A percentile compares a stretch with the other conserved stretches of the same genome.
phyloP scores from a whole-genome alignment of 2,888 invertebrate genomes.

The Dendrolimus pini region DNA sequence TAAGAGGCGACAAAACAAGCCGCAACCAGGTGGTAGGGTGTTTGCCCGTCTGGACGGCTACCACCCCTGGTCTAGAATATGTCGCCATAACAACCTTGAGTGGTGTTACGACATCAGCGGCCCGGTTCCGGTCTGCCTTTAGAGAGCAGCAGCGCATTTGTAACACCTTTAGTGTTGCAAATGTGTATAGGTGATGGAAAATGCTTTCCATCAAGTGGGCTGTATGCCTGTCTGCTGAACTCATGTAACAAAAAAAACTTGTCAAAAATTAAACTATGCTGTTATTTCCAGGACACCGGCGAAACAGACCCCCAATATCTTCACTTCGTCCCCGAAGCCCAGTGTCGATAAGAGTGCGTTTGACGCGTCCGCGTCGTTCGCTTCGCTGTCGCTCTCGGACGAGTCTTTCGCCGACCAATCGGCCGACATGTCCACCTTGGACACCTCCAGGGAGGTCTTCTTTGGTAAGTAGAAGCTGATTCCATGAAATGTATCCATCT shows the following conservation, averaged over 20 bases:
- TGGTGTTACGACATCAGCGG: too few species aligned
- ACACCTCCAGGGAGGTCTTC: conserved; percentile 47
- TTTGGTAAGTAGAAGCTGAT: conserved; percentile 31
- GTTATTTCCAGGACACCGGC: conserved; percentile 42
- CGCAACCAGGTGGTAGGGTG: too few species aligned
- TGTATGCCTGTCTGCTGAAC: not conserved
- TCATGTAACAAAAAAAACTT: too few species aligned
- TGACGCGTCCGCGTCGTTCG: conserved; percentile 50
- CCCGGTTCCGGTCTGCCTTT: not conserved
- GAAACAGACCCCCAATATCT: conserved; percentile 60
- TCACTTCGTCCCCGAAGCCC: conserved; percentile 65
- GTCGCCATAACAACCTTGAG: too few species aligned
- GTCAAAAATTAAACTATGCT: too few species aligned
- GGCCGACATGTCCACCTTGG: conserved; percentile 42
- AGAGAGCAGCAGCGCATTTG: not conserved
- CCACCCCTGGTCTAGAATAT: too few species aligned
- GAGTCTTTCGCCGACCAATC: conserved; percentile 57
- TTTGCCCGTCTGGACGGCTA: too few species aligned
- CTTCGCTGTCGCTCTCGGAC: conserved; percentile 60
- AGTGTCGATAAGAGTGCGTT: conserved; percentile 42
- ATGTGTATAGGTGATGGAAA: not conserved
- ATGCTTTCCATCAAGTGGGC: not conserved
- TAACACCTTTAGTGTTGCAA: not conserved
- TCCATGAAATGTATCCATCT: not conserved
- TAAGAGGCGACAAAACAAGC: not conserved